Conservation (phyloP, 2,797 vertebrate species). For the Halcyon smyrnensis region DNA sequence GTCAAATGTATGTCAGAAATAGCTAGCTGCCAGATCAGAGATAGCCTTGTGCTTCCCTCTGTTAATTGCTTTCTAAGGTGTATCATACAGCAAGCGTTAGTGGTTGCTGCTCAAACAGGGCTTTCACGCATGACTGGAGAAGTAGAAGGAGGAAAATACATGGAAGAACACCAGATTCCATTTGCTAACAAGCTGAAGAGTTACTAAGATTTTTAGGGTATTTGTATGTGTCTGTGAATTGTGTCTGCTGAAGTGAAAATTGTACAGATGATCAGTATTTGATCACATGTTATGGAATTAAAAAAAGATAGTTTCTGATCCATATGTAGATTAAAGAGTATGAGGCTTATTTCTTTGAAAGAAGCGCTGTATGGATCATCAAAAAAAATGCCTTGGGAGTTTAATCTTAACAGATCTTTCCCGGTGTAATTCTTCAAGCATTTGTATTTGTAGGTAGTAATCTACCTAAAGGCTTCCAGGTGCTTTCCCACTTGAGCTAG, state of each 20-base stretch:
- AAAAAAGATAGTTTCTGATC: not conserved
- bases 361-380: not conserved
- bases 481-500: not conserved
- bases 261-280: not conserved
- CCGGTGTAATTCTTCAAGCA: not conserved
- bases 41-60: not conserved
- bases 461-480: not conserved
- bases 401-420: constrained; percentile 13
- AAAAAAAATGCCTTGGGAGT: not conserved
- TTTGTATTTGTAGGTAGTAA: not conserved
- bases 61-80: not conserved
- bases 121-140: not conserved
- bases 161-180: not conserved
- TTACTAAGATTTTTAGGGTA: not conserved
- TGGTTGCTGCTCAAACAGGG: not conserved
- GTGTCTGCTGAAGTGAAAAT: not conserved
- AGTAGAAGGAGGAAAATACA: not conserved
- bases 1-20: not conserved
- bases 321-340: not conserved
- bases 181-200: not conserved
- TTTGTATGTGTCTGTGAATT: not conserved
- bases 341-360: not conserved
- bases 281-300: not conserved
- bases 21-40: not conserved
- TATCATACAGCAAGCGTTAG: not conserved